A percentile compares a stretch with the other conserved stretches of the same genome.
Conservation (phyloP, 2,888 invertebrate species). For the Folsomia candida region DNA sequence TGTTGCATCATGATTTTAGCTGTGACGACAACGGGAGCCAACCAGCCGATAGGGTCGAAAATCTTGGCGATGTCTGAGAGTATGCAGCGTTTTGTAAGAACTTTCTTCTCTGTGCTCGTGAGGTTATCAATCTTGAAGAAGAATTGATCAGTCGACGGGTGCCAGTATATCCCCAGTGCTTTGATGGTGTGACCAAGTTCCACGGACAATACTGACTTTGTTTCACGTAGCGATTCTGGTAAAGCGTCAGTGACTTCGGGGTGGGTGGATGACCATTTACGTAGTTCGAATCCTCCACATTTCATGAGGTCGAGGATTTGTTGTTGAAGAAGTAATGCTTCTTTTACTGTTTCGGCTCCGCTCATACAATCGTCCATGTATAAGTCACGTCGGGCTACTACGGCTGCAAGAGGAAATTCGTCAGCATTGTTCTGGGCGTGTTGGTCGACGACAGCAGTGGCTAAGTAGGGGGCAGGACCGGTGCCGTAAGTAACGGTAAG, state of each 20-base stretch:
- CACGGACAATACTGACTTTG: background rate
- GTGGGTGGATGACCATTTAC: slow-evolving; percentile 30
- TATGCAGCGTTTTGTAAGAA: slow-evolving; percentile 14
- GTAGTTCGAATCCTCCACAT: slow-evolving; percentile 9
- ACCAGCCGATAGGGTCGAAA: too few species aligned
- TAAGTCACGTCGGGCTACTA: slow-evolving; percentile 43
- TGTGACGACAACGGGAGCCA: too few species aligned
- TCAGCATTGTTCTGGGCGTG: slow-evolving; percentile 46
- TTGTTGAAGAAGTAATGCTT: slow-evolving; percentile 6
- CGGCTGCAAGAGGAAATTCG: slow-evolving; percentile 27
- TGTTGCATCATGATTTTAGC: too few species aligned
- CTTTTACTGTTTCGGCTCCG: background rate
- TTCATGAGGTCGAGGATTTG: slow-evolving; percentile 9
- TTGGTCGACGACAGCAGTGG: slow-evolving; percentile 38
- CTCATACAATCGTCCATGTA: slow-evolving; percentile 51
- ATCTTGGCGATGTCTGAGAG: too few species aligned
- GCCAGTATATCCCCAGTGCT: slow-evolving; percentile 2
- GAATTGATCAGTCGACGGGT: background rate
- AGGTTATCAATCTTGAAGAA: background rate
- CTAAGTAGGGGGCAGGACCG: slow-evolving; percentile 49
- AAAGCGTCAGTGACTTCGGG: slow-evolving; percentile 13
- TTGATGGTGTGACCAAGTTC: background rate
- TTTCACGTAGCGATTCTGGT: slow-evolving; percentile 18
- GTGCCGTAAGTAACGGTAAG: too few species aligned
- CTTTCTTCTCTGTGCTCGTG: too few species aligned